These are phyloP conservation scores for Protodeltote pygarga DNA, from an alignment of 2,888 invertebrate genomes.

Conservation along the genomic window DNA sequence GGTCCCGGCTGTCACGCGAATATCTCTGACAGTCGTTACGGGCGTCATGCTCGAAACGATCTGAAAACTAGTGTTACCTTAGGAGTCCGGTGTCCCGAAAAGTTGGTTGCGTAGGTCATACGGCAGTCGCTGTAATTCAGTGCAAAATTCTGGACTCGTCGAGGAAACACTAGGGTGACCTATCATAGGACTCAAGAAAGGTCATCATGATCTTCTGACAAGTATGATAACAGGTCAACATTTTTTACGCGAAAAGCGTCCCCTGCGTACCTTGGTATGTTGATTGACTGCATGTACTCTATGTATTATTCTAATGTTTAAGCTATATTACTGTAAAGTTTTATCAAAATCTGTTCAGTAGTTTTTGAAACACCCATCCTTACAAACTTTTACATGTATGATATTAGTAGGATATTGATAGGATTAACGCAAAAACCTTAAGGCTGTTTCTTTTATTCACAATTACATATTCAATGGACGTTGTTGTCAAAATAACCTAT, in stretches of 20 bases:
- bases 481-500: too few species aligned
- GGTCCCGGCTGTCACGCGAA: conserved; percentile 11
- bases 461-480: too few species aligned
- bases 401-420: too few species aligned
- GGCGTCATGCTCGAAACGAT: conserved; percentile 3
- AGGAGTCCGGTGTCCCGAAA: background rate
- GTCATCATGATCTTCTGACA: background rate
- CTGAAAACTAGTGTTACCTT: conserved; percentile 3
- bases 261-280: background rate
- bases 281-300: background rate
- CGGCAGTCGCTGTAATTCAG: background rate
- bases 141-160: background rate
- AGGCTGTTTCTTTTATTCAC: too few species aligned
- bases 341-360: too few species aligned
- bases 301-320: too few species aligned
- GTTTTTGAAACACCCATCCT: too few species aligned
- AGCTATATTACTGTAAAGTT: too few species aligned
- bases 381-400: too few species aligned
- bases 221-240: background rate
- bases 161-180: background rate
- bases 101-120: conserved; percentile 3
- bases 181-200: conserved; percentile 11
- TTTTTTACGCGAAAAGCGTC: conserved; percentile 6
- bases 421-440: background rate
- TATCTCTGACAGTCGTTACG: conserved; percentile 15